Percentiles rank a stretch among this genome's conserved stretches.
phyloP scores from a whole-genome alignment of 2,888 invertebrate genomes.

The Meta bourneti region DNA sequence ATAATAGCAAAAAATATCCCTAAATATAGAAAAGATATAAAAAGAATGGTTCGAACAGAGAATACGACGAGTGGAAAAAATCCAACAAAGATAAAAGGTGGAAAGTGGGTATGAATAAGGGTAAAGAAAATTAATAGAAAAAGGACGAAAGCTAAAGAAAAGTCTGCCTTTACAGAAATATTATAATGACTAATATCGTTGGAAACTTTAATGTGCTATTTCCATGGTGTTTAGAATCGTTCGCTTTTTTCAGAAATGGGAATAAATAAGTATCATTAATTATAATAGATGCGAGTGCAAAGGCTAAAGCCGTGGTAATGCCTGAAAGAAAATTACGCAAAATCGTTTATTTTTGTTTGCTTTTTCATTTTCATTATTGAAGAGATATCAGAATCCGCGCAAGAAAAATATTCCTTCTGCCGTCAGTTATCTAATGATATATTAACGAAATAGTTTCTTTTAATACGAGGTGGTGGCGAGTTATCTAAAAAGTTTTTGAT shows the following conservation, averaged over 20 bases:
- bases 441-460: constrained; percentile 47
- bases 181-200: constrained; percentile 66
- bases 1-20: constrained; percentile 43
- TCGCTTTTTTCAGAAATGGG: constrained; percentile 46
- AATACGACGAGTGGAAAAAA: constrained; percentile 46
- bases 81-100: constrained; percentile 50
- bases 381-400: constrained; percentile 50
- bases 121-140: constrained; percentile 63
- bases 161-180: constrained; percentile 61
- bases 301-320: constrained; percentile 63
- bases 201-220: constrained; percentile 67
- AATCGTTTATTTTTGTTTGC: constrained; percentile 58
- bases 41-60: constrained; percentile 25
- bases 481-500: constrained; percentile 35
- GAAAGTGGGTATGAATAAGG: constrained; percentile 52
- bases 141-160: constrained; percentile 55
- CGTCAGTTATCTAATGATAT: constrained; percentile 58
- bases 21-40: too few species aligned
- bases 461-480: constrained; percentile 16
- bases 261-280: constrained; percentile 72
- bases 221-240: constrained; percentile 65
- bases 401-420: constrained; percentile 50
- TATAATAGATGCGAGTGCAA: constrained; percentile 65
- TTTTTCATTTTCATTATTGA: constrained; percentile 58
- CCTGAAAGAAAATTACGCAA: constrained; percentile 55